phyloP scores from a whole-genome alignment of 2,888 invertebrate genomes.

The Periphyllus acericola region DNA sequence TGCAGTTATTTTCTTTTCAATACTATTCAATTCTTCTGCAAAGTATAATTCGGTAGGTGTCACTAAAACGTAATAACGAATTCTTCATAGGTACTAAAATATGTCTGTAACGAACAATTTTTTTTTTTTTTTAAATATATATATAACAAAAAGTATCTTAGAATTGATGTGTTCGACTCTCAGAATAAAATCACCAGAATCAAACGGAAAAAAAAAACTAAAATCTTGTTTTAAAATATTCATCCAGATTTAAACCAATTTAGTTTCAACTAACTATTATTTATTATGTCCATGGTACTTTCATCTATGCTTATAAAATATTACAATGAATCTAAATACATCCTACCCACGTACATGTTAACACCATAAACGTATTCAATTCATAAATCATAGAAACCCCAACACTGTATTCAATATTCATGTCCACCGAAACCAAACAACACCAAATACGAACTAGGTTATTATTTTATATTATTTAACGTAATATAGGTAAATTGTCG shows the following conservation, averaged over 20 bases:
- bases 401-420: conserved; percentile 1
- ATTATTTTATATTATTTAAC: not conserved
- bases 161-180: not conserved
- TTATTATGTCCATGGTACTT: conserved; percentile 11
- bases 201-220: not conserved
- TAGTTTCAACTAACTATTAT: conserved; percentile 12
- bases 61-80: no score
- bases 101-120: not conserved
- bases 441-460: not conserved
- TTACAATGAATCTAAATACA: conserved; percentile 16
- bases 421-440: not conserved
- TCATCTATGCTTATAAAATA: conserved; percentile 9
- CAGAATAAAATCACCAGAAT: not conserved
- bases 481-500: not conserved
- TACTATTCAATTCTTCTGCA: not conserved
- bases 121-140: not conserved
- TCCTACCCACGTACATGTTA: conserved; percentile 37
- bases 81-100: not conserved
- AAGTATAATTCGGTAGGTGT: no score
- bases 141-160: not conserved
- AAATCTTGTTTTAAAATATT: conserved; percentile 35
- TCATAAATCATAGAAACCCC: conserved; percentile 20
- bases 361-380: conserved; percentile 7
- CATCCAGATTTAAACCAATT: conserved; percentile 28
- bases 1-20: not conserved